Base-by-base conservation (phyloP, 2,888 invertebrate species). In the Ormyrus pomaceus region DNA sequence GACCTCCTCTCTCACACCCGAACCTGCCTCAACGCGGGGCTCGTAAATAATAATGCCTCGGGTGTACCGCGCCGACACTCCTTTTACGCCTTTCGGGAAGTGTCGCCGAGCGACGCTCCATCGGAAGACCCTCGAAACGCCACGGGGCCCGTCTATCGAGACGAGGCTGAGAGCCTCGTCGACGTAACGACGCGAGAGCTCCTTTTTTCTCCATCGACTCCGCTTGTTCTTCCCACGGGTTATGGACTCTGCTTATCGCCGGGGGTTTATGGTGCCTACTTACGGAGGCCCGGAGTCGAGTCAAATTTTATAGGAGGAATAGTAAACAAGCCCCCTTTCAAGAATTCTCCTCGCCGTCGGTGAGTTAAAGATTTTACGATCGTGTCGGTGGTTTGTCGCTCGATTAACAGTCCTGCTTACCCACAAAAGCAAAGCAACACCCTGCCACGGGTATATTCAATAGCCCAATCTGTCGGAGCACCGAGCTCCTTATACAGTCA, bases 21-120 rank as follows among this genome's bases (percentile, higher is more conserved):
- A 19, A 50, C 61, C 68, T 64, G 51, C 51, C 48, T 56, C 66
- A 61, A 59, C 58, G 13, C 59, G 5, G 86, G 85, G 87, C 85
- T 86, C 89, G 87, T 90, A 90, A 90, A 90, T 90, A 19, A 19
- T 19, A 90, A 89, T 87, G 84, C 85, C 88, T 89, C 87, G 86
- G 87, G 87, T 88, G 87, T 87, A 84, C 84, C 86, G 85, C 86
- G 83, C 82, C 84, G 83, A 83, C 83, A 84, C 86, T 86, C 86
- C 85, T 86, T 85, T 82, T 72, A 70, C 81, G 77, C 81, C 19
- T 76, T 80, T 65, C n/a, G 69, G 64, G 9, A 65, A 75, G 66
- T 59, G 51, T 55, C 70, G 69, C 62, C 6, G 10, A 19, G 19
- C 19, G 19, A 19, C 9, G n/a, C 48, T 46, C 50, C 34, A 50